Conservation (phyloP, 2,888 invertebrate genomes). For the Oligia latruncula region DNA sequence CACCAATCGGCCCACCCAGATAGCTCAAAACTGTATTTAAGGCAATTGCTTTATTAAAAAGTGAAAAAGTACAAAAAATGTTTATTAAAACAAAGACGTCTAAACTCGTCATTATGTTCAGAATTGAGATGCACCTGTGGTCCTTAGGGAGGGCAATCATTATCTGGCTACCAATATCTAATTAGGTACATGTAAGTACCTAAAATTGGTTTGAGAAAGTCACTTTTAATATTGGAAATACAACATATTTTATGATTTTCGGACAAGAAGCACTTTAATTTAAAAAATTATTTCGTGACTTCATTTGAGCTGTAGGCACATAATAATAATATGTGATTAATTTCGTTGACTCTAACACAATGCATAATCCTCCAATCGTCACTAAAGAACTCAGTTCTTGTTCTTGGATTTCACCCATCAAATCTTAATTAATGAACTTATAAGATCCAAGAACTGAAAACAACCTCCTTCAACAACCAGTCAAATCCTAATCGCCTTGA, state of each 20-base stretch:
- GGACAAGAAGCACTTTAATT: neutral
- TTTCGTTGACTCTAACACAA: neutral
- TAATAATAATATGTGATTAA: neutral
- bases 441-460: constrained; percentile 1
- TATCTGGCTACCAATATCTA: constrained; percentile 54
- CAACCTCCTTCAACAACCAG: constrained; percentile 14
- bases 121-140: constrained; percentile 59
- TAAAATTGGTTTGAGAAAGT: constrained; percentile 44
- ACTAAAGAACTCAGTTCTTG: neutral
- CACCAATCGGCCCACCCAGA: constrained; percentile 77
- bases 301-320: neutral
- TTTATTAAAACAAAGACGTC: constrained; percentile 67
- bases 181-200: constrained; percentile 28
- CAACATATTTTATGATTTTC: constrained; percentile 1
- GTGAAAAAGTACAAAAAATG: constrained; percentile 60
- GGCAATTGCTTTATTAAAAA: constrained; percentile 70
- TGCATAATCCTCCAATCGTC: neutral
- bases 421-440: constrained; percentile 18
- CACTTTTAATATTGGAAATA: constrained; percentile 24
- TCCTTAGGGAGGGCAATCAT: constrained; percentile 43
- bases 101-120: constrained; percentile 61
- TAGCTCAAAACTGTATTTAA: constrained; percentile 69
- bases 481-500: constrained; percentile 22
- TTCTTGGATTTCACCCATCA: neutral
- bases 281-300: neutral